phyloP scores from a whole-genome alignment of 1,140 invertebrate species.

The Drosophila orosa region DNA sequence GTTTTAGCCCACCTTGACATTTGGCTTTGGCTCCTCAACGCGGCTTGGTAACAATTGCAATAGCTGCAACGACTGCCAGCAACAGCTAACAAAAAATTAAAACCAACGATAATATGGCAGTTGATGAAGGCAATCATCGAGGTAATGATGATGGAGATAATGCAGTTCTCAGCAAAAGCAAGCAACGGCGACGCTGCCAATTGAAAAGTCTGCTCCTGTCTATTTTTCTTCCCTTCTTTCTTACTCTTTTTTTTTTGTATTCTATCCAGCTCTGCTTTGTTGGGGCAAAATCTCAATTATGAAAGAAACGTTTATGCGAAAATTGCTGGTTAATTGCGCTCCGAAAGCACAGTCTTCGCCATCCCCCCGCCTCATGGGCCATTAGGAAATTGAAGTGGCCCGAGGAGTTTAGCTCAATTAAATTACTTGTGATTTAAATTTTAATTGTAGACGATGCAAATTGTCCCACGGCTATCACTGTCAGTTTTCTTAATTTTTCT shows the following conservation, averaged over 20 bases:
- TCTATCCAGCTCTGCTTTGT: slow-evolving; percentile 55
- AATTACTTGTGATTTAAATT: slow-evolving; percentile 82
- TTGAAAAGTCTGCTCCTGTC: slow-evolving; percentile 64
- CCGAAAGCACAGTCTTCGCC: slow-evolving; percentile 28
- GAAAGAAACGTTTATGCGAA: slow-evolving; percentile 79
- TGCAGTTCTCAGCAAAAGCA: slow-evolving; percentile 41
- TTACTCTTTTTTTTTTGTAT: slow-evolving; percentile 25
- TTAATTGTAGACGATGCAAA: slow-evolving; percentile 76
- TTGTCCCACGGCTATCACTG: slow-evolving; percentile 62
- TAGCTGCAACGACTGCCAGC: slow-evolving; percentile 50
- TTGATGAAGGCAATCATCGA: slow-evolving; percentile 72
- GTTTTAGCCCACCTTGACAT: slow-evolving; percentile 37
- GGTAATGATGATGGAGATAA: slow-evolving; percentile 65
- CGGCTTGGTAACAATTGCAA: slow-evolving; percentile 67
- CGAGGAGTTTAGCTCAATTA: slow-evolving; percentile 75
- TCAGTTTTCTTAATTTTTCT: slow-evolving; percentile 50
- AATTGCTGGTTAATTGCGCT: slow-evolving; percentile 79
- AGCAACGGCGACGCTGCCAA: slow-evolving; percentile 62
- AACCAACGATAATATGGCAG: slow-evolving; percentile 70
- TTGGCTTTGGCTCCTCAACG: slow-evolving; percentile 51
- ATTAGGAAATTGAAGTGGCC: slow-evolving; percentile 53
- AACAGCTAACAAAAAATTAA: slow-evolving; percentile 61
- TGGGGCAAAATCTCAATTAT: slow-evolving; percentile 56
- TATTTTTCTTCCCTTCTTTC: slow-evolving; percentile 34
- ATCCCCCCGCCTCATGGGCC: slow-evolving; percentile 5